Evolutionary conservation across 2,113 vertebrate species (phyloP).

Genomic region (Chionis minor): DNA sequence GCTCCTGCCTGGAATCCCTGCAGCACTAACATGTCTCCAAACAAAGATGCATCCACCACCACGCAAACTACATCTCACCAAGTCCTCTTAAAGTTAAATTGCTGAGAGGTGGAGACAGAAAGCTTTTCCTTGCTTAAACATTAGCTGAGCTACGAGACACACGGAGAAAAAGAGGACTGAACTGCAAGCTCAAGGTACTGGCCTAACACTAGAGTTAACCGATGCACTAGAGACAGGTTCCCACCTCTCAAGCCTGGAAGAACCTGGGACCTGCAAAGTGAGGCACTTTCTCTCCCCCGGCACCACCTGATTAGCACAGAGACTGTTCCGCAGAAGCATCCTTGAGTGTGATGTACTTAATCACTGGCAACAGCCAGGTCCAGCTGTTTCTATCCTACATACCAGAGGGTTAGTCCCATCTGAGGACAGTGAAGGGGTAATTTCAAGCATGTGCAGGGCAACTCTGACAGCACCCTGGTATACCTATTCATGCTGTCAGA

Average conservation of each 20-base stretch:
- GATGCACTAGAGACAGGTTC: neutral
- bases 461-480: neutral
- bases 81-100: fast-evolving
- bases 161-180: neutral
- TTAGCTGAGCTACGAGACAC: neutral
- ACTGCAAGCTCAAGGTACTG: neutral
- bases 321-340: fast-evolving
- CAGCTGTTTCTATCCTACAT: neutral
- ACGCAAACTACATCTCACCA: fast-evolving
- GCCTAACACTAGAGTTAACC: neutral
- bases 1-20: neutral
- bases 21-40: neutral
- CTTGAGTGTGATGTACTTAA: neutral
- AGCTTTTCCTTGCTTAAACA: neutral
- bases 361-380: neutral
- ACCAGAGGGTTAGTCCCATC: neutral
- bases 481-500: neutral
- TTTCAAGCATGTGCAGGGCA: neutral
- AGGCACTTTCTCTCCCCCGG: neutral
- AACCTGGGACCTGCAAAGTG: neutral
- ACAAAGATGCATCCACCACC: neutral
- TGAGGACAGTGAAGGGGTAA: fast-evolving
- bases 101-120: neutral
- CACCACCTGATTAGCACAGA: neutral
- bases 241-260: neutral